Evolutionary conservation across 30 jellyfish, hydroid and myxozoan genomes (phyloP), one percentile per base, ranked within the genome.

Genomic region (Haliclystus octoradiatus): DNA sequence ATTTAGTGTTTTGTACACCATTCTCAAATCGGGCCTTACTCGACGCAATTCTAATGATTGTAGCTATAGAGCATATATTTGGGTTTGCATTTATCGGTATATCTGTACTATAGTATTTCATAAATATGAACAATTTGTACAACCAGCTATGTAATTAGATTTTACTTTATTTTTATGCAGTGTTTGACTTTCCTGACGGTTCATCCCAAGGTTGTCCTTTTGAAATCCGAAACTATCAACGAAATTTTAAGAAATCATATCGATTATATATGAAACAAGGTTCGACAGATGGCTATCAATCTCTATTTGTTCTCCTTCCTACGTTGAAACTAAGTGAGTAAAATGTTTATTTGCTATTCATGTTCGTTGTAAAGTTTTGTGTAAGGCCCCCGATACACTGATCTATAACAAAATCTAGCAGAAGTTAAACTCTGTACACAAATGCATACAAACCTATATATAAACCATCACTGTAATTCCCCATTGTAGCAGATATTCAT

Each of bases 241-340:
- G 81, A 5, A 28, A 66, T 4, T 50, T 66, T 29, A 40, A 40
- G 19, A 71, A 66, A 14, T 40, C 57, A 5, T 79, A 86, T 71
- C 66, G 78, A 30, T 74, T 66, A 30, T 86, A 78, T 49, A 63
- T 68, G 1, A 86, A 74, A 50, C 69, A 70, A 68, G 96, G 96
- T 2, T 78, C 85, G 1, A 50, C 50, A n/a, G 49, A 70, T 31
- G 96, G 96, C n/a, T 86, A 86, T 46, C 92, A 93, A 34, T 66
- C 92, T 51, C 34, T 70, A 63, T 66, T 86, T 23, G 77, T 74
- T 26, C 34, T 86, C 14, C 35, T 79, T 31, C 96, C 94, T 22
- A 92, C 69, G 19, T 52, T 86, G 50, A 79, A 86, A 49, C 74
- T 86, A 4, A 87, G 96, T 86, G 27, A 68, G 89, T 65, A 5